Conservation (phyloP, 2,797 vertebrate genomes). For the Apogon hyalosoma region DNA sequence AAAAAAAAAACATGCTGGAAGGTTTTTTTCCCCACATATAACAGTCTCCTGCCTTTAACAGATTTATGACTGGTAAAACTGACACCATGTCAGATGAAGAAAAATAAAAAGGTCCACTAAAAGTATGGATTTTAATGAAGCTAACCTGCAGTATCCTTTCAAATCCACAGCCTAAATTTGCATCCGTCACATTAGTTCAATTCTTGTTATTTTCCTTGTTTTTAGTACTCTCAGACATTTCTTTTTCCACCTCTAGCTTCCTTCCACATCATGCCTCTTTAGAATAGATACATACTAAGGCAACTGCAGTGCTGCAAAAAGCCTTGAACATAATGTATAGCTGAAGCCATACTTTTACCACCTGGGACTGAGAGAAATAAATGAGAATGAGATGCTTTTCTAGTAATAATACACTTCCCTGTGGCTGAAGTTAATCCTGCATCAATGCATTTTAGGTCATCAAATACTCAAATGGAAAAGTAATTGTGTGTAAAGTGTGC, state of each 20-base stretch:
- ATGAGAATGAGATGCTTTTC: slow-evolving; percentile 17
- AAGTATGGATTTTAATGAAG: too few species aligned
- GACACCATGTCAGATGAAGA: too few species aligned
- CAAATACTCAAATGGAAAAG: slow-evolving; percentile 52
- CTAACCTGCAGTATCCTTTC: too few species aligned
- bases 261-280: background rate
- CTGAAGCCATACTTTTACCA: slow-evolving; percentile 5
- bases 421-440: slow-evolving; percentile 20
- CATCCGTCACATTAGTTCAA: background rate
- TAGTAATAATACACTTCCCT: slow-evolving; percentile 10
- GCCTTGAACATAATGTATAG: background rate
- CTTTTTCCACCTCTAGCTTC: slow-evolving; percentile 14
- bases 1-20: too few species aligned
- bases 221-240: background rate
- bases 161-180: slow-evolving; percentile 7
- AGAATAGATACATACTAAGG: slow-evolving; percentile 20
- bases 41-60: too few species aligned
- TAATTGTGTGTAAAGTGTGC: slow-evolving; percentile 55
- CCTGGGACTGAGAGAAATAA: slow-evolving; percentile 14
- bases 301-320: background rate
- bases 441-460: slow-evolving; percentile 42
- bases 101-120: too few species aligned
- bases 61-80: too few species aligned
- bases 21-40: too few species aligned
- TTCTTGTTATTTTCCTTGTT: background rate